phyloP scores from a whole-genome alignment of 2,888 invertebrate species.

The Drosophila neonasuta region DNA sequence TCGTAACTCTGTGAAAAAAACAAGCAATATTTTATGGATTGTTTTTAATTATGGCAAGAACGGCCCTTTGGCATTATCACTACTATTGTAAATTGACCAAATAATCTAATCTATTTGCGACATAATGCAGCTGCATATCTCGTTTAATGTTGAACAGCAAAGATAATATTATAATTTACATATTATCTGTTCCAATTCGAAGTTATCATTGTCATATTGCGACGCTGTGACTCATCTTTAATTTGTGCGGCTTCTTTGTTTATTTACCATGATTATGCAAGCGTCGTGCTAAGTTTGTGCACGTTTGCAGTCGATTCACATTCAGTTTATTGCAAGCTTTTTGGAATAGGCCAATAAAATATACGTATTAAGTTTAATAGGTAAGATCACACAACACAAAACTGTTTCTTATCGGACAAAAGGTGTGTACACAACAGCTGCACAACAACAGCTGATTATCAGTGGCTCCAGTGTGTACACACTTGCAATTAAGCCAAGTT shows the following conservation, averaged over 20 bases:
- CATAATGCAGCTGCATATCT: background rate
- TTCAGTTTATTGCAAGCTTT: slow-evolving; percentile 26
- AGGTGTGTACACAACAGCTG: slow-evolving; percentile 62
- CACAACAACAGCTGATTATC: slow-evolving; percentile 44
- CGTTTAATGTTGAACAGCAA: background rate
- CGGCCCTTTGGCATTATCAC: background rate
- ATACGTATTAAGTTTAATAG: slow-evolving; percentile 25
- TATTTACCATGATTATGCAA: slow-evolving; percentile 63
- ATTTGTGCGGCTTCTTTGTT: slow-evolving; percentile 67
- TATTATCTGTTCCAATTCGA: background rate
- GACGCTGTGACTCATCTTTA: slow-evolving; percentile 19
- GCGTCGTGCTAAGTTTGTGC: slow-evolving; percentile 24
- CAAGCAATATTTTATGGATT: background rate
- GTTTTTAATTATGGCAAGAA: background rate
- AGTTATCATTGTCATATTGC: slow-evolving; percentile 23
- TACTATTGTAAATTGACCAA: background rate
- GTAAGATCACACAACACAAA: slow-evolving; percentile 42
- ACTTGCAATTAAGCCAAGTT: slow-evolving; percentile 15
- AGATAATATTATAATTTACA: background rate
- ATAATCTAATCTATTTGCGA: background rate
- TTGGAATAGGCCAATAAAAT: slow-evolving; percentile 21
- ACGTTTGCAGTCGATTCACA: slow-evolving; percentile 32
- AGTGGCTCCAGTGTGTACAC: slow-evolving; percentile 54
- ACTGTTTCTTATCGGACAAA: slow-evolving; percentile 64
- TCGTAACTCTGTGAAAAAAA: slow-evolving; percentile 83